Evolutionary conservation across 2,888 invertebrate genomes (phyloP).

Genomic region (Xylota sylvarum): DNA sequence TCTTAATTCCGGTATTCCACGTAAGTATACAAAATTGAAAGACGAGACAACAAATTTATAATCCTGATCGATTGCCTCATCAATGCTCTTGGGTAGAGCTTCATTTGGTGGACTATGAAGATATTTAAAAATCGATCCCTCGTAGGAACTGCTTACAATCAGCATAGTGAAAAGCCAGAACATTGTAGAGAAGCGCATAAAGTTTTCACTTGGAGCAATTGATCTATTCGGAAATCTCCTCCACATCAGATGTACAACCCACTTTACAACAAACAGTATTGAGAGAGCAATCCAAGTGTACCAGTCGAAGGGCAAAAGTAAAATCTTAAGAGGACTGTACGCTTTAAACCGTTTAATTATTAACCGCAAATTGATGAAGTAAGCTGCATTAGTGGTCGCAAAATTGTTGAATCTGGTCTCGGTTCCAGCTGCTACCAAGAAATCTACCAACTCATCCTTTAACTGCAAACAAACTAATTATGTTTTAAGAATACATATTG

Average conservation of each 20-base stretch:
- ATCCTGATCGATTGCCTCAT: too few relatives aligned
- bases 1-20: conserved; percentile 2
- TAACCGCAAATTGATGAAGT: too few relatives aligned
- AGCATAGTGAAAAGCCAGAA: conserved; percentile 27
- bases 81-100: too few relatives aligned
- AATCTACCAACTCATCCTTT: neutral
- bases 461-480: neutral
- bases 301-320: too few relatives aligned
- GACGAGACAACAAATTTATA: conserved; percentile 12
- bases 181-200: neutral
- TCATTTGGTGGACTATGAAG: neutral
- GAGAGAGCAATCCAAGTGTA: too few relatives aligned
- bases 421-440: too few relatives aligned
- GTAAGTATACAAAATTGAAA: neutral
- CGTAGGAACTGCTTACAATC: conserved; percentile 32
- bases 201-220: neutral
- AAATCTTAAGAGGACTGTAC: too few relatives aligned
- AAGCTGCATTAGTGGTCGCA: too few relatives aligned
- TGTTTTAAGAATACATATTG: neutral
- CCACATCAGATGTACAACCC: too few relatives aligned
- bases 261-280: too few relatives aligned
- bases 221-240: neutral
- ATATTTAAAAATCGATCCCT: conserved; percentile 38
- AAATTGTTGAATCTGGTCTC: too few relatives aligned
- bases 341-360: too few relatives aligned